Base-by-base conservation (phyloP, 64 coral and sea anemone species). In the Montipora efflorescens region DNA sequence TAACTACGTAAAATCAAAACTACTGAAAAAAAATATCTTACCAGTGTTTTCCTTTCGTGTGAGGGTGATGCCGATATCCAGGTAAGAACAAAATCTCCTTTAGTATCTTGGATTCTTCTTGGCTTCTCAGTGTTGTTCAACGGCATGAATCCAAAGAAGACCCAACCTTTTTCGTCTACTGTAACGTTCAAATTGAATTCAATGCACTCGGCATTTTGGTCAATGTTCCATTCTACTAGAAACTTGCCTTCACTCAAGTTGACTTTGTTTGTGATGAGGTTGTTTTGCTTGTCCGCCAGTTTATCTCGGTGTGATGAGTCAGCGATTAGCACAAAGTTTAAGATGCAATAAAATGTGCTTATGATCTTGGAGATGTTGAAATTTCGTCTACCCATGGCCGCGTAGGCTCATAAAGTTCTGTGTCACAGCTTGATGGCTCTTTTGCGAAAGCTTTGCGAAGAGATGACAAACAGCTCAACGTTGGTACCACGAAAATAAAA, bases 81-180 rank as follows among this genome's bases (percentile, higher is more conserved):
- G 12, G 84, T 77, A 4, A 93, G 10, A 23, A 93, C 75, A 80
- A 85, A 84, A 79, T 93, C 91, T 19, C 83, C 91, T n/a, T 53
- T 77, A 19, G 82, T 20, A 13, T 80, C 74, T 11, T 20, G 8
- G 5, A 87, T 43, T 0, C 7, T 55, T 22, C 21, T n/a, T 12
- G 50, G 82, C 7, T 18, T 12, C 8, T 49, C 8, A 2, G 67
- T 5, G 66, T 8, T 20, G 19, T 87, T 87, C 15, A 55, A 70
- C 13, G 62, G 46, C 82, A 86, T 46, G 48, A 93, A 93, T 8
- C 91, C 91, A 3, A 93, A 36, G 4, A 93, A 20, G 45, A 87
- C 23, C 91, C 91, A 93, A 2, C 91, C 91, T 47, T 61, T 87
- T 25, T 93, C 74, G 25, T 78, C 22, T 1, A 93, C 25, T 2